Percentiles rank a stretch among this genome's conserved stretches.
phyloP scores from a whole-genome alignment of 2,888 invertebrate genomes.

The Hyposoter dolosus region DNA sequence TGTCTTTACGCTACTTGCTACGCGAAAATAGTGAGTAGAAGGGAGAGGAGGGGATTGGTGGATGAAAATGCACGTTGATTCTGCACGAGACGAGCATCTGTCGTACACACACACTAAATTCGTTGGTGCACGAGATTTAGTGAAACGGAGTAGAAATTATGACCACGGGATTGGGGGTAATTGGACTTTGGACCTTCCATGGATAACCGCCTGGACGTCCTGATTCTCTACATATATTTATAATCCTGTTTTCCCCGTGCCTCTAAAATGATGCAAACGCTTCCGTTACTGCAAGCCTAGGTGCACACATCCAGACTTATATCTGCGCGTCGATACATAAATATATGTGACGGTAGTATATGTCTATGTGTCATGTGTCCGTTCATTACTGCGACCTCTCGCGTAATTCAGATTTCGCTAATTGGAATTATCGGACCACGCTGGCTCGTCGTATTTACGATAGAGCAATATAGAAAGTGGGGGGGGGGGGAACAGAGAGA shows the following conservation, averaged over 20 bases:
- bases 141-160: slow-evolving; percentile 68
- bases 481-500: neutral
- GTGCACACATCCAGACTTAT: neutral
- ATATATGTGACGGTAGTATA: neutral
- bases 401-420: slow-evolving; percentile 76
- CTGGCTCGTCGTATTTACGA: slow-evolving; percentile 34
- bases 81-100: slow-evolving; percentile 33
- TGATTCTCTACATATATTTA: slow-evolving; percentile 34
- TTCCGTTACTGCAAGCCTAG: slow-evolving; percentile 34
- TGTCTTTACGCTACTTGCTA: slow-evolving; percentile 17
- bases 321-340: neutral
- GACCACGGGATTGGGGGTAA: slow-evolving; percentile 66
- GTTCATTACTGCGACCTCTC: slow-evolving; percentile 68
- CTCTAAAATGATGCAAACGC: slow-evolving; percentile 43
- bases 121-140: slow-evolving; percentile 32
- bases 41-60: neutral
- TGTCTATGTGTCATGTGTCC: slow-evolving; percentile 57
- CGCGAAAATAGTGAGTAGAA: neutral
- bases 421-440: slow-evolving; percentile 80
- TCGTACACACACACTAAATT: slow-evolving; percentile 16
- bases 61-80: slow-evolving; percentile 16
- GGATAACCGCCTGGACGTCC: slow-evolving; percentile 37
- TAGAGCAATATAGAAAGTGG: slow-evolving; percentile 14
- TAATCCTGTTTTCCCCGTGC: slow-evolving; percentile 23
- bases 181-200: slow-evolving; percentile 64